phyloP scores from a whole-genome alignment of 2,888 invertebrate species.

The Drosophila dives region DNA sequence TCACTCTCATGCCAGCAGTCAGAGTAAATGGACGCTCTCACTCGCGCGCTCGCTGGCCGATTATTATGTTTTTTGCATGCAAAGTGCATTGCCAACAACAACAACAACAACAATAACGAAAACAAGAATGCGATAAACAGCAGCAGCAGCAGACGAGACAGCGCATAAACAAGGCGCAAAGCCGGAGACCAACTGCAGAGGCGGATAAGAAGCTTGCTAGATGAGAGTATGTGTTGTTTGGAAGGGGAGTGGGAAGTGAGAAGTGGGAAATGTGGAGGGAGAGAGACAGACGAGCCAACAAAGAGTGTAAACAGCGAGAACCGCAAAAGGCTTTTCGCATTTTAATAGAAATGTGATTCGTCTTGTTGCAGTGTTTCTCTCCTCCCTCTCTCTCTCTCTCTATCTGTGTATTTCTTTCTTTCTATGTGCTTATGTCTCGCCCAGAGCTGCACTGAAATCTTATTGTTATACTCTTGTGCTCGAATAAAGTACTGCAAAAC shows the following conservation, averaged over 20 bases:
- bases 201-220: constrained; percentile 34
- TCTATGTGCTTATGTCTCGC: constrained; percentile 6
- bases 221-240: not conserved
- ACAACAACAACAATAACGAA: constrained; percentile 12
- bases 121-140: constrained; percentile 60
- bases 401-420: not conserved
- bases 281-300: constrained; percentile 26
- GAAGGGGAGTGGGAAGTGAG: not conserved
- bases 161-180: constrained; percentile 69
- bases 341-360: constrained; percentile 78
- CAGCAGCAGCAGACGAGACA: constrained; percentile 38
- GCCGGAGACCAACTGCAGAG: constrained; percentile 33
- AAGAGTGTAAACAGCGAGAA: constrained; percentile 57
- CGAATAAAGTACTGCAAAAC: constrained; percentile 13
- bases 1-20: constrained; percentile 2
- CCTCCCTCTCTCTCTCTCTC: not conserved
- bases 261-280: not conserved
- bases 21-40: not conserved
- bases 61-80: constrained; percentile 78
- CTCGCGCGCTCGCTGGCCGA: constrained; percentile 35
- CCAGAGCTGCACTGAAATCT: constrained; percentile 29
- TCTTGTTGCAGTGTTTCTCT: constrained; percentile 39
- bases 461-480: constrained; percentile 46
- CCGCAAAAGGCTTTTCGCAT: constrained; percentile 77
- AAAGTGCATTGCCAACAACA: constrained; percentile 74